phyloP scores from a whole-genome alignment of 2,888 invertebrate genomes.

The Torymus aiolomorphi region DNA sequence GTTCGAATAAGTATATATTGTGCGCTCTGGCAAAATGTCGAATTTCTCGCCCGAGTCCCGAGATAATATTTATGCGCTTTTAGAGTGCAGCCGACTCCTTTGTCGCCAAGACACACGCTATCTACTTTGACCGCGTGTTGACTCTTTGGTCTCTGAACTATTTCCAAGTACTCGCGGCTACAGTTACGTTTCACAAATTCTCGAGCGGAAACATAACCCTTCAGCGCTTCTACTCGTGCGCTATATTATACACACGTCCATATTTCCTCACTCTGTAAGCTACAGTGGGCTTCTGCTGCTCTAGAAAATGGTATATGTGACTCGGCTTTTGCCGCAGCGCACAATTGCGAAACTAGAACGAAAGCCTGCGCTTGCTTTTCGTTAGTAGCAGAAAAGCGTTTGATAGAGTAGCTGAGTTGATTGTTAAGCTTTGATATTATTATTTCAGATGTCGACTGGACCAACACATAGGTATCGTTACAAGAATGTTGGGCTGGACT shows the following conservation, averaged over 20 bases:
- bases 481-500: slow-evolving; percentile 94
- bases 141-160: neutral
- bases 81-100: neutral
- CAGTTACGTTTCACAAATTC: neutral
- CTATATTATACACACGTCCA: neutral
- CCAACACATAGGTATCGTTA: slow-evolving; percentile 92
- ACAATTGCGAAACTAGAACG: slow-evolving; percentile 21
- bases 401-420: too few species aligned
- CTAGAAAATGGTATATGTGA: neutral
- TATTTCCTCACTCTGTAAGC: slow-evolving; percentile 31
- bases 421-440: neutral
- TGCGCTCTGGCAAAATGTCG: slow-evolving; percentile 3
- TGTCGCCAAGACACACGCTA: neutral
- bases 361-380: neutral
- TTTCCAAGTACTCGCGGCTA: neutral
- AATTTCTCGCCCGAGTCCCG: neutral
- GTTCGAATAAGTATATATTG: neutral
- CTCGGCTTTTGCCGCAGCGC: neutral
- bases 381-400: too few species aligned
- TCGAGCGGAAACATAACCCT: slow-evolving; percentile 34
- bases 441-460: slow-evolving; percentile 83
- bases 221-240: neutral
- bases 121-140: too few species aligned
- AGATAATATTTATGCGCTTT: too few species aligned
- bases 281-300: neutral